Evolutionary conservation across 2,113 vertebrate genomes (phyloP).

Genomic region (Megaceryle torquata): DNA sequence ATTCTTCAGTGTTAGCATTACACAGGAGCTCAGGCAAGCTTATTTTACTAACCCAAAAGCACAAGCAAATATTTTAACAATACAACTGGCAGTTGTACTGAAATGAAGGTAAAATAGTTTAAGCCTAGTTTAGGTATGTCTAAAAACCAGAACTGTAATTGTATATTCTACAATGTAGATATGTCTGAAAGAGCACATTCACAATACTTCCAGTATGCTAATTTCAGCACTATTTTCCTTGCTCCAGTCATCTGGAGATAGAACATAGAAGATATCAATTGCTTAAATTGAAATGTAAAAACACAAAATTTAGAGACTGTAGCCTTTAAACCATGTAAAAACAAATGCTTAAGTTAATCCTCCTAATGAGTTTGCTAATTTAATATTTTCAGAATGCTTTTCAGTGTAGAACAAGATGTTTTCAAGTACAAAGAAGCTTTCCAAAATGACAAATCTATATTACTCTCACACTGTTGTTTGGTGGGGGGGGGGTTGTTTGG

Average conservation of each 20-base stretch:
- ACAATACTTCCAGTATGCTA: background rate
- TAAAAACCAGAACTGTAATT: background rate
- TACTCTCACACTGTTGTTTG: background rate
- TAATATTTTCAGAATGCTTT: background rate
- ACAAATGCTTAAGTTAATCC: background rate
- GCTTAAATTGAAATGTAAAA: background rate
- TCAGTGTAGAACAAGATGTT: background rate
- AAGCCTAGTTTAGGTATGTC: background rate
- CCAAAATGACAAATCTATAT: background rate
- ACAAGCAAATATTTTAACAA: background rate
- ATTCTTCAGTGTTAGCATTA: background rate
- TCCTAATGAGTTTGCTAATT: background rate
- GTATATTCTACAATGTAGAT: background rate
- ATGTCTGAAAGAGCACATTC: background rate
- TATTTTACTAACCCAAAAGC: background rate
- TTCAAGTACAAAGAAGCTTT: background rate
- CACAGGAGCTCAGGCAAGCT: background rate
- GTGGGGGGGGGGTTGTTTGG: too few species aligned
- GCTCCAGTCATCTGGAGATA: background rate
- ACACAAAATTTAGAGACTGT: background rate
- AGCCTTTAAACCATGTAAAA: background rate
- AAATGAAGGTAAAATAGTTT: background rate
- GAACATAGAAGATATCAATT: background rate
- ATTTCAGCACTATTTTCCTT: background rate
- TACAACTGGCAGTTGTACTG: background rate